Base-by-base conservation (phyloP, 1,140 invertebrate species). In the Globodera ellingtonae region DNA sequence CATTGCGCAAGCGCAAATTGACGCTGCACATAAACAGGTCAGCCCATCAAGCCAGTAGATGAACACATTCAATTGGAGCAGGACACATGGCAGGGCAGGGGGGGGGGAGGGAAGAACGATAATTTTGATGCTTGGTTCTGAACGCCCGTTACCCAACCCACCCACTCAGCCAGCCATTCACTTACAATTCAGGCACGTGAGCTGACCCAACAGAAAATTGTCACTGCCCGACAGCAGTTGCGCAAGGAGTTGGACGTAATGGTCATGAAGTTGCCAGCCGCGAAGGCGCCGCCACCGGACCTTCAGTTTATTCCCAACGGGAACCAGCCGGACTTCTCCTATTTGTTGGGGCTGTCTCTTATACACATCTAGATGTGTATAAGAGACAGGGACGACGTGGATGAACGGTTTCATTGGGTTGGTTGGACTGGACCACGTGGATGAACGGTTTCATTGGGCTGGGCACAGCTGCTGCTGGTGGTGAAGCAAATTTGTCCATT, bases 301-400 rank as follows among this genome's bases (percentile, higher is more conserved):
- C 97, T 99, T 95, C 95, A 97, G 91, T 99, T 99, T 90, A 96
- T 98, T 86, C 96, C 96, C 4, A 98, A 97, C 91, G 95, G 96
- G 0, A 95, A 94, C 85, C 98, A 97, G 89, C 95, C 95, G 1
- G 97, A 98, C 90, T 99, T 98, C 88, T 94, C 98, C 72, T 97
- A 96, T 90, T 90, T 99, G 80, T 93, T 98, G 9, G 97, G 97
- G 0, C 91, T 99, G 84, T n/a, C n/a, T n/a, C n/a, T n/a, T n/a
- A n/a, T n/a, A n/a, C n/a, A n/a, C n/a, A n/a, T n/a, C n/a, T n/a
- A n/a, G n/a, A n/a, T n/a, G n/a, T n/a, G n/a, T n/a, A n/a, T n/a
- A n/a, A n/a, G n/a, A n/a, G n/a, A n/a, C n/a, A n/a, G n/a, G n/a
- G n/a, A n/a, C n/a, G n/a, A n/a, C n/a, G n/a, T n/a, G n/a, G n/a